Evolutionary conservation across 2,888 invertebrate species (phyloP).

Genomic region (Cryptosula pallasiana): DNA sequence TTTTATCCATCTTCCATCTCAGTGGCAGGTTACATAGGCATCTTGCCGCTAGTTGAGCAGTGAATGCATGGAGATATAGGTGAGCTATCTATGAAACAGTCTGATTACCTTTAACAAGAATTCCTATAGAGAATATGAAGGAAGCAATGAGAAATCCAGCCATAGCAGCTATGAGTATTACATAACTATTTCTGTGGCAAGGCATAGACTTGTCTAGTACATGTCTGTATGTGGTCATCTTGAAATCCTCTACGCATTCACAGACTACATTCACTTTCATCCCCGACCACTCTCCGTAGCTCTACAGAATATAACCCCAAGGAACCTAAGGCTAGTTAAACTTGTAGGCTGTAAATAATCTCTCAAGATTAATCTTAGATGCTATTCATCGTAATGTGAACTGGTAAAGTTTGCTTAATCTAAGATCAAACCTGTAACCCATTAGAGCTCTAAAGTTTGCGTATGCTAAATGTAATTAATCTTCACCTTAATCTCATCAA

Average conservation of each 20-base stretch:
- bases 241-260: slow-evolving; percentile 8
- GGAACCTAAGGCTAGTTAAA: too few relatives aligned
- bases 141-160: neutral
- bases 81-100: neutral
- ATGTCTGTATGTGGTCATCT: neutral
- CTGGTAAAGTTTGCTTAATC: too few relatives aligned
- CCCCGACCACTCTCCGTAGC: neutral
- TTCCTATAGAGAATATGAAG: neutral
- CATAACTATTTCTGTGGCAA: neutral
- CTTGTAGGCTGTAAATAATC: too few relatives aligned
- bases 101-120: neutral
- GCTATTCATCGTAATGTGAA: too few relatives aligned
- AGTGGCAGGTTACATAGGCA: neutral
- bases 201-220: neutral
- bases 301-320: too few relatives aligned
- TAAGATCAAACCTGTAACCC: too few relatives aligned
- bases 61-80: neutral
- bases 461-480: too few relatives aligned
- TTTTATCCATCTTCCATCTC: neutral
- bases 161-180: neutral
- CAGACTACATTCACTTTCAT: neutral
- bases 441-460: too few relatives aligned
- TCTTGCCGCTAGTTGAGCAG: neutral
- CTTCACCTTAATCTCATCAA: too few relatives aligned
- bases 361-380: too few relatives aligned